Conservation (phyloP, 2,888 invertebrate genomes). For the Sepiola atlantica region DNA sequence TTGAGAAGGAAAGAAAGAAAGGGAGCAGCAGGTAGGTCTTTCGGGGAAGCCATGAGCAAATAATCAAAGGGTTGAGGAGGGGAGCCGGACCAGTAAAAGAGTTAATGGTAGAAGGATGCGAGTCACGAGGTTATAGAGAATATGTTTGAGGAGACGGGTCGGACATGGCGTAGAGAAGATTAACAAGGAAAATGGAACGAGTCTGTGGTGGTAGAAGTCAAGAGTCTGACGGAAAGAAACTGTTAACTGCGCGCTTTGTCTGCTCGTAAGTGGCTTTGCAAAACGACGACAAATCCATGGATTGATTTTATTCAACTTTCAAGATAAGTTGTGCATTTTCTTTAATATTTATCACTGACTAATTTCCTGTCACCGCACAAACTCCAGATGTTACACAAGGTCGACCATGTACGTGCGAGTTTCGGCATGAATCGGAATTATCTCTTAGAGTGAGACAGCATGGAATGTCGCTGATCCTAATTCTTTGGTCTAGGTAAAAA, state of each 20-base stretch:
- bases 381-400: no score
- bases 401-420: no score
- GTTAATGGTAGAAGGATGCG: neutral
- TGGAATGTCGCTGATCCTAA: no score
- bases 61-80: neutral
- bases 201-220: neutral
- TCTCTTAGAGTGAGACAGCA: no score
- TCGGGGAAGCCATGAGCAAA: neutral
- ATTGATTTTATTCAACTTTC: no score
- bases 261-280: neutral
- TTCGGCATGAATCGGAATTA: no score
- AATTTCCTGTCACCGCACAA: no score
- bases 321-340: no score
- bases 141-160: neutral
- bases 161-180: neutral
- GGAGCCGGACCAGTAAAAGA: neutral
- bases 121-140: neutral
- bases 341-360: no score
- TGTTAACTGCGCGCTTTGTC: neutral
- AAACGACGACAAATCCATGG: neutral
- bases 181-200: neutral
- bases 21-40: constrained; percentile 8
- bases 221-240: neutral
- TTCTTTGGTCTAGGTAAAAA: no score
- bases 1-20: neutral